Percentiles rank a stretch among this genome's conserved stretches.
These are phyloP conservation scores for Cheilosia vernalis DNA, from an alignment of 2,888 invertebrate species.

Conservation along the genomic window DNA sequence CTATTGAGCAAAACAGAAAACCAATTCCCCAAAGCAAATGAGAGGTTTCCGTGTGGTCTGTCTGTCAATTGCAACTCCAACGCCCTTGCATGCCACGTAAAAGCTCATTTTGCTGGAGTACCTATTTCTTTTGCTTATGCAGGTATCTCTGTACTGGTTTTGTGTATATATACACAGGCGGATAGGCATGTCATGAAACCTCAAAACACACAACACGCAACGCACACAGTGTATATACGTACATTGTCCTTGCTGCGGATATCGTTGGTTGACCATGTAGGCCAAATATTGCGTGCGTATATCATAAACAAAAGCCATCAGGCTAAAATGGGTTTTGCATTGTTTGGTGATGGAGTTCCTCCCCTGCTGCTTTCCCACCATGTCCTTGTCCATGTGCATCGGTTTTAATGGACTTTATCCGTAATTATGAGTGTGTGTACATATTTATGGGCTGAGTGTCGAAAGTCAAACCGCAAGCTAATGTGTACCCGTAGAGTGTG, in stretches of 20 bases:
- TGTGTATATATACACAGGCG: constrained; percentile 3
- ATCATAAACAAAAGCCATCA: constrained; percentile 53
- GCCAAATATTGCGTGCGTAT: constrained; percentile 55
- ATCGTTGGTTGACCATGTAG: constrained; percentile 56
- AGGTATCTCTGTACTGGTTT: neutral
- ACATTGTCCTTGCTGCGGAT: constrained; percentile 28
- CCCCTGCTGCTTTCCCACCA: neutral
- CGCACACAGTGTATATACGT: neutral
- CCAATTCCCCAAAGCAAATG: neutral
- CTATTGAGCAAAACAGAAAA: too few relatives aligned
- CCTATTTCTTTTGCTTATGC: neutral
- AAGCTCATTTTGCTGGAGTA: constrained; percentile 1
- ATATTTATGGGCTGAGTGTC: constrained; percentile 1
- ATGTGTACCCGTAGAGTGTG: neutral
- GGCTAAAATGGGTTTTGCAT: constrained; percentile 44
- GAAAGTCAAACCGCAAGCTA: neutral
- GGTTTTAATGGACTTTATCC: constrained; percentile 36
- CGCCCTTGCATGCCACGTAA: neutral
- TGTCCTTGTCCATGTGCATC: neutral
- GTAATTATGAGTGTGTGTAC: constrained; percentile 18
- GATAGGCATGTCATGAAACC: constrained; percentile 52
- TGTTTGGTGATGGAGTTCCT: constrained; percentile 18
- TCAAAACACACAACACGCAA: constrained; percentile 56
- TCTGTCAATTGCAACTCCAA: neutral
- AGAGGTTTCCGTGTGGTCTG: constrained; percentile 10